Conservation (phyloP, 2,888 invertebrate genomes). For the Sussaba pulchella region DNA sequence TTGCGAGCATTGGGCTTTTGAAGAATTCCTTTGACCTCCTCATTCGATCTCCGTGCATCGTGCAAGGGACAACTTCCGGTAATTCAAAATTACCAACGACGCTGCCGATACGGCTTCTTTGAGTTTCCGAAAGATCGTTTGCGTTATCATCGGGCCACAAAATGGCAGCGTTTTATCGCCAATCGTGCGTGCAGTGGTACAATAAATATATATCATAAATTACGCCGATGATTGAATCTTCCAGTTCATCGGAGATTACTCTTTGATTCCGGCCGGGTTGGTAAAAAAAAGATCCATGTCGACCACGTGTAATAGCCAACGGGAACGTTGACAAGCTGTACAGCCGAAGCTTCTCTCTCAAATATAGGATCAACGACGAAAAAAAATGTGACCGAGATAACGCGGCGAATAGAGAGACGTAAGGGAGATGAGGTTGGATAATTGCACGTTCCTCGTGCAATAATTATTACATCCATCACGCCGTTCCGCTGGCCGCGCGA, state of each 20-base stretch:
- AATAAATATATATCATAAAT: no score
- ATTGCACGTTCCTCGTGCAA: constrained; percentile 29
- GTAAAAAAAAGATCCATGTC: not conserved
- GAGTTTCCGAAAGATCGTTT: no score
- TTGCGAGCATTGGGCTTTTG: constrained; percentile 3
- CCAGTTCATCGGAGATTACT: no score
- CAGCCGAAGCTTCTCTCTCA: not conserved
- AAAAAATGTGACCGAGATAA: constrained; percentile 45
- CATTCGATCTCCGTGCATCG: not conserved
- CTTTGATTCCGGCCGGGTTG: no score
- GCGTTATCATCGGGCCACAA: no score
- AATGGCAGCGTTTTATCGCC: no score
- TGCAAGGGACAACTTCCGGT: not conserved
- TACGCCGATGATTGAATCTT: no score
- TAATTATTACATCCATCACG: constrained; percentile 40
- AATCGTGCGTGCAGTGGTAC: no score
- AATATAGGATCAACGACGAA: constrained; percentile 4
- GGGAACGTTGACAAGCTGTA: not conserved
- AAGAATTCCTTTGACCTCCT: constrained; percentile 27
- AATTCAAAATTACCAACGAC: constrained; percentile 22
- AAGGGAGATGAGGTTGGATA: no score
- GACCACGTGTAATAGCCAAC: not conserved
- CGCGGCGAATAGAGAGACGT: constrained; percentile 6
- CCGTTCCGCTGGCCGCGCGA: constrained; percentile 9
- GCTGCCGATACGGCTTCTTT: not conserved